phyloP scores from a whole-genome alignment of 2,113 vertebrate species.

The Circaetus cinerascens region DNA sequence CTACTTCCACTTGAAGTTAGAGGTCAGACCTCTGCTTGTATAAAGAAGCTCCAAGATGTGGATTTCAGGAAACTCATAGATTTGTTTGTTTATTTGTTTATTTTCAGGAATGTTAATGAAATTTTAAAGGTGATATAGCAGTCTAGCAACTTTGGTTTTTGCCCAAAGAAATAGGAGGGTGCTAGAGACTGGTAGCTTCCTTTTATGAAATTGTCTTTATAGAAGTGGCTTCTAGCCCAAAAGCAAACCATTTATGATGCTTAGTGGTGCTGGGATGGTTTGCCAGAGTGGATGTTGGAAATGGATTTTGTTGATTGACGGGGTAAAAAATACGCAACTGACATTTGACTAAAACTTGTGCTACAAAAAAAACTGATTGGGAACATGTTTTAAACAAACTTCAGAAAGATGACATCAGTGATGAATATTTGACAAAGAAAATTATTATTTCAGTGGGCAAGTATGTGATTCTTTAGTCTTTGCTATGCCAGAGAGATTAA shows the following conservation, averaged over 20 bases:
- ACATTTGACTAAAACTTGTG: not conserved
- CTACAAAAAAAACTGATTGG: not conserved
- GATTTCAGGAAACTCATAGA: not conserved
- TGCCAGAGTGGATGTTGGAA: not conserved
- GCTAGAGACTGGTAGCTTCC: not conserved
- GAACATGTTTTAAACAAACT: not conserved
- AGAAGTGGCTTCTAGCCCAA: not conserved
- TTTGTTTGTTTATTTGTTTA: not conserved
- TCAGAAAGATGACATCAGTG: not conserved
- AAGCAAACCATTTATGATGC: not conserved
- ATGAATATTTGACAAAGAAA: conserved; percentile 10
- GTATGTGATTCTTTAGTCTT: not conserved
- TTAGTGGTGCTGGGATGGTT: not conserved
- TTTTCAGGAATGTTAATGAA: not conserved
- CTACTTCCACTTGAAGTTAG: not conserved
- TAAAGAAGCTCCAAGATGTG: not conserved
- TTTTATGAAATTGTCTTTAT: not conserved
- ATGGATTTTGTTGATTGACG: not conserved
- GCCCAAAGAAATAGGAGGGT: not conserved
- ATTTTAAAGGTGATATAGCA: not conserved
- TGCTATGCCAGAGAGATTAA: not conserved
- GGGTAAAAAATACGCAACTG: not conserved
- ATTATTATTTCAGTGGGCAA: not conserved
- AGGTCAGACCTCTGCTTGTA: not conserved
- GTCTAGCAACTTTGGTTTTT: not conserved